Base-by-base conservation (phyloP, 2,113 vertebrate genomes). In the Plestiodon gilberti region DNA sequence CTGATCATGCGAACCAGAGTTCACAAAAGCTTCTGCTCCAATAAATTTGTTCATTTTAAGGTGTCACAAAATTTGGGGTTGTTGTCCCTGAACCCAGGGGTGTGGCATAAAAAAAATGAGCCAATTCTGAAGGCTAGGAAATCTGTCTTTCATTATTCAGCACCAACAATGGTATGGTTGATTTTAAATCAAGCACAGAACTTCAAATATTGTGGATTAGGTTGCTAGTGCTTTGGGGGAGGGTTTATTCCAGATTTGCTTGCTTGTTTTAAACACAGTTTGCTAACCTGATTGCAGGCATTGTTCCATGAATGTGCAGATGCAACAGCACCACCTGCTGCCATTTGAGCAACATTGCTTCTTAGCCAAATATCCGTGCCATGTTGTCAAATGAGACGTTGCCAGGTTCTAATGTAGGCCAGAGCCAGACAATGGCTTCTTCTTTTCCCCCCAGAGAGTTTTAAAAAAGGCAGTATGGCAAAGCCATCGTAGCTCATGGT, bases 251-350 rank as follows among this genome's bases (percentile, higher is more conserved):
- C 15, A 69, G 30, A 48, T 14, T 52, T 23, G 2, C 7, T 23
- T 22, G 33, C 15, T 14, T 67, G 62, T 81, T 82, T 73, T 73
- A 61, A 71, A 61, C 57, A 73, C n/a, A n/a, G 71, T 55, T 38
- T 33, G 33, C 11, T 61, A 25, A 52, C 38, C 30, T 25, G 80
- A 81, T 9, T 15, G 18, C 33, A 22, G 4, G 2, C 5, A 73
- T 1, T 52, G 33, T 81, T 71, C 74, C n/a, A 67, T 35, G 57
- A 9, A 89, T 79, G 52, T 64, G 0, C 0, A 85, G 86, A 87
- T 20, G 84, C 89, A 52, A 67, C 69, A 81, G 82, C 89, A 92
- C 95, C 95, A 93, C 83, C 95, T 95, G 87, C 88, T 87, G 93
- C 92, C 73, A 78, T 38, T 22, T 57, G 67, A 13, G 48, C 75